Conservation (phyloP, 64 coral and sea anemone genomes). For the Hydrozoanthus tunicans region DNA sequence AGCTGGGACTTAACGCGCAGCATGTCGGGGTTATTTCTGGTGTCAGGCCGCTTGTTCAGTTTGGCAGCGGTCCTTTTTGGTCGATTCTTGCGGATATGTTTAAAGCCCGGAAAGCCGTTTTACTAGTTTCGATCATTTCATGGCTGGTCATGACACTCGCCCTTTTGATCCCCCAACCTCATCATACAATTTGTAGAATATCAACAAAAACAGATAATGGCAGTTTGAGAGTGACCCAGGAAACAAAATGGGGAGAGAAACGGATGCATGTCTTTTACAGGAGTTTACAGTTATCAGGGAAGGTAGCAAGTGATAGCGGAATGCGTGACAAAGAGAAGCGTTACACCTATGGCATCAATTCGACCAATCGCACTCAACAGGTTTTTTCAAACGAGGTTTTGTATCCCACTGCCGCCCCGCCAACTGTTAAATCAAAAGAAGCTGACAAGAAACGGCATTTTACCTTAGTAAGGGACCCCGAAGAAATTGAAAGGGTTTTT, state of each 20-base stretch:
- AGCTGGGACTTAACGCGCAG: conserved; percentile 63
- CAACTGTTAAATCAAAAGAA: not conserved
- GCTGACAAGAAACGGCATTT: not conserved
- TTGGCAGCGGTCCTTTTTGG: conserved; percentile 79
- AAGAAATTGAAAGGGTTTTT: conserved; percentile 65
- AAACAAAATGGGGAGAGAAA: not conserved
- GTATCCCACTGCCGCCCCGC: not conserved
- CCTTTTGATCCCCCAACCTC: conserved; percentile 69
- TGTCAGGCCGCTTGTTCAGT: conserved; percentile 69
- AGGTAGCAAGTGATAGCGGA: not conserved
- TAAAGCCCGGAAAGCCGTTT: conserved; percentile 65
- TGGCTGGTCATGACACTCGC: conserved; percentile 92
- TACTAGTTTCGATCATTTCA: conserved; percentile 61
- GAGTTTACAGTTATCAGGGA: not conserved
- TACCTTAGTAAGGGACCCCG: conserved; percentile 56
- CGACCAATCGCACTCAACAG: not conserved
- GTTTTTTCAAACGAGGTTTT: not conserved
- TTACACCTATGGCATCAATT: not conserved
- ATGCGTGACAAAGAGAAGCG: not conserved
- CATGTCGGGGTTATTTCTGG: conserved; percentile 73
- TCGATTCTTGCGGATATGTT: conserved; percentile 67
- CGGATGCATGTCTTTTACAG: conserved; percentile 5
- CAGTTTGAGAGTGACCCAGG: not conserved
- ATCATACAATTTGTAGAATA: conserved; percentile 67
- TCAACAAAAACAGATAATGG: not conserved